Base-by-base conservation (phyloP, 1,140 invertebrate genomes). In the Achroia grisella region DNA sequence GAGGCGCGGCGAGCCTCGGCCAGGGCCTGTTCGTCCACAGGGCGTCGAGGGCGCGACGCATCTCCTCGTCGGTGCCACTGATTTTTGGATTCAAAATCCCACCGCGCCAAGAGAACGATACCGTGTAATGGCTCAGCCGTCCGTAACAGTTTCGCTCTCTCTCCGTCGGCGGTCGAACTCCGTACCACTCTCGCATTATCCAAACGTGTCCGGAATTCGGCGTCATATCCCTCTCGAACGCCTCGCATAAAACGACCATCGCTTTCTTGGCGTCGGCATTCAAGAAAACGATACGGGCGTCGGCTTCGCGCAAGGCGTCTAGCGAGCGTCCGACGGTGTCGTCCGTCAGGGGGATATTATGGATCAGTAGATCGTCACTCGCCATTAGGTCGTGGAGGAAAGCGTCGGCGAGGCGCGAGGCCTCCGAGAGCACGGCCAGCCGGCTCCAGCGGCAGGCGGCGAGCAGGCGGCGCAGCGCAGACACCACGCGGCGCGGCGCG, bases 31-130 rank as follows among this genome's bases (percentile, higher is more conserved):
- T 6, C 1, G 10, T 0, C 35, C 28, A 39, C 11, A 39, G 4
- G 3, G 11, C 5, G 17, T 23, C 17, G 6, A 23, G 17, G 6
- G 17, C 17, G 2, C 2, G 17, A 23, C 17, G 17, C 17, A 23
- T 23, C 17, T 2, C 17, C 17, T 23, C 17, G 17, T 23, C 17
- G 17, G 2, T 23, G 17, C 17, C 6, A 6, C 6, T 23, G 2
- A 23, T 23, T 23, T 23, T 23, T 23, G 17, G 6, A 6, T 23
- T 23, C 17, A 23, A 23, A 6, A 3, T 6, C 6, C 17, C 17
- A 9, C 44, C 44, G 0, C 35, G 35, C 44, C 44, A 46, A 35
- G 35, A 46, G n/a, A 12, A 39, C 1, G 44, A 46, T 8, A 46
- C 31, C 4, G 44, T 46, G 11, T 30, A 39, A 12, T 29, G 43